Conservation (phyloP, 1,140 invertebrate genomes). For the Adelges cooleyi region DNA sequence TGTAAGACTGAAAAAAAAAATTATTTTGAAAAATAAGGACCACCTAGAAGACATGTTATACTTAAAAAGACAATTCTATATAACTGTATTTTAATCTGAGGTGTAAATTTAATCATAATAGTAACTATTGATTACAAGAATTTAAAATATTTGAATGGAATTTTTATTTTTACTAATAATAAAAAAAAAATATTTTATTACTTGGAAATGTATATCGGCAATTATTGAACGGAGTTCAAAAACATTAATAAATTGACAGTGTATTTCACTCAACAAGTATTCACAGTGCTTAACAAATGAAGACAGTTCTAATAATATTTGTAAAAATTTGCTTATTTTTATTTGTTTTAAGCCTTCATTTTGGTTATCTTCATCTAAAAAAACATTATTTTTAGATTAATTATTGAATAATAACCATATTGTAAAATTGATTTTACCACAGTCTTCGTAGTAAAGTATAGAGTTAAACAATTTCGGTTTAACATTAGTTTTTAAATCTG, state of each 20-base stretch:
- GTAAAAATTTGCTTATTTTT: slow-evolving; percentile 43
- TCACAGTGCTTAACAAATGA: slow-evolving; percentile 45
- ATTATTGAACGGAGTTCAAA: slow-evolving; percentile 34
- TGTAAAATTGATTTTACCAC: too few relatives aligned
- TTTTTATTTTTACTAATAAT: too few relatives aligned
- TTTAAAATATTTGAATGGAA: too few relatives aligned
- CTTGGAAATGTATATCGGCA: slow-evolving; percentile 42
- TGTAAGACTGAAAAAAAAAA: too few relatives aligned
- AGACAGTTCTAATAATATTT: slow-evolving; percentile 49
- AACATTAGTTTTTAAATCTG: slow-evolving; percentile 54
- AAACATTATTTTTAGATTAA: neutral
- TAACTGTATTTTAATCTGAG: too few relatives aligned
- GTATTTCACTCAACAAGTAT: slow-evolving; percentile 19
- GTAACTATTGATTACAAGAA: too few relatives aligned
- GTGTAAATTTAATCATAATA: too few relatives aligned
- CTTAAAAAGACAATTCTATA: too few relatives aligned
- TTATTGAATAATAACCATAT: too few relatives aligned
- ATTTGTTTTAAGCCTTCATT: slow-evolving; percentile 42
- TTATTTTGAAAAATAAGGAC: too few relatives aligned
- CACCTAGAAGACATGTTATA: too few relatives aligned
- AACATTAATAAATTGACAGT: slow-evolving; percentile 12
- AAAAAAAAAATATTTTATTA: slow-evolving; percentile 38
- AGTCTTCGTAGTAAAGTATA: slow-evolving; percentile 53
- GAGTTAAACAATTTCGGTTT: slow-evolving; percentile 49
- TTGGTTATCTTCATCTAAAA: slow-evolving; percentile 33